Conservation (phyloP, 1,140 invertebrate genomes). For the Trichomalopsis sarcophagae region DNA sequence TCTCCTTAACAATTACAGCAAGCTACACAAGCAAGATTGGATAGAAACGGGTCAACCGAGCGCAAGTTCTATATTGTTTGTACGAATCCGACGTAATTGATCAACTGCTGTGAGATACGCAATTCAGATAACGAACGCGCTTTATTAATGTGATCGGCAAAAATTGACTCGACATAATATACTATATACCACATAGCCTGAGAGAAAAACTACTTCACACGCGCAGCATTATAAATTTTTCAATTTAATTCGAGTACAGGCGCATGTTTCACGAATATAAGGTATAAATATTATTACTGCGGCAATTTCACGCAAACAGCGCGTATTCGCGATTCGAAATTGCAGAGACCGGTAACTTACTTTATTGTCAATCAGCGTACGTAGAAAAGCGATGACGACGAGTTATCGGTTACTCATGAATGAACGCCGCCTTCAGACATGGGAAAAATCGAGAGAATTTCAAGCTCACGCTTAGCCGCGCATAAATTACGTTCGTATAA, state of each 20-base stretch:
- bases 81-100: constrained; percentile 25
- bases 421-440: not conserved
- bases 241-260: too few species aligned
- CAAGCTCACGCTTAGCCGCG: not conserved
- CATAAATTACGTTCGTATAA: too few species aligned
- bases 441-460: not conserved
- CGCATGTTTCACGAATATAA: too few species aligned
- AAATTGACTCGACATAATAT: too few species aligned
- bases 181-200: too few species aligned
- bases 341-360: not conserved
- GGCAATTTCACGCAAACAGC: too few species aligned
- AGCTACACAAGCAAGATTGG: constrained; percentile 2
- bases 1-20: constrained; percentile 5
- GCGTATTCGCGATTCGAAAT: not conserved
- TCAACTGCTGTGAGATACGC: constrained; percentile 31
- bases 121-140: not conserved
- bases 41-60: constrained; percentile 3
- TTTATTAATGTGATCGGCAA: not conserved
- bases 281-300: too few species aligned
- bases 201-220: too few species aligned
- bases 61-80: not conserved
- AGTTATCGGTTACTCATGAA: constrained; percentile 16
- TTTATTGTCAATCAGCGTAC: not conserved
- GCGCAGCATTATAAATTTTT: too few species aligned
- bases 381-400: constrained; percentile 6